Evolutionary conservation across 2,888 invertebrate species (phyloP).

Genomic region (Ormyrus rosae): DNA sequence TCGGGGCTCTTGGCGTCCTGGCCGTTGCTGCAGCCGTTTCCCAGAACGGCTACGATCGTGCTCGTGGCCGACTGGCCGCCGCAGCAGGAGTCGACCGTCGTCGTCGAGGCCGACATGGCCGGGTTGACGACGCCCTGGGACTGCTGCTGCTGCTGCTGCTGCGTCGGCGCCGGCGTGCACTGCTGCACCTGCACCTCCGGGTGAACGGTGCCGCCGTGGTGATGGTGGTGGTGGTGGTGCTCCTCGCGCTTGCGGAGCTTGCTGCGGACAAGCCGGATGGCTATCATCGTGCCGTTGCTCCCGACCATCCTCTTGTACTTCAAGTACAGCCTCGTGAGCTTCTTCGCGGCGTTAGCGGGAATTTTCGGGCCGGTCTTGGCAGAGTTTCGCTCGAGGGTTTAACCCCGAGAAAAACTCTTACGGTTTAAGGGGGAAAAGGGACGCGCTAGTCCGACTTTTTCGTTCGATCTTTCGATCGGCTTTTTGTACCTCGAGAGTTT

Average conservation of each 20-base stretch:
- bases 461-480: too few species aligned
- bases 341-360: conserved; percentile 61
- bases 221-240: conserved; percentile 78
- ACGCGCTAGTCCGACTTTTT: not conserved
- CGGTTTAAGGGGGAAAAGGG: not conserved
- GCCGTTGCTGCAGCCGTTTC: conserved; percentile 28
- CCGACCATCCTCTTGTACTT: conserved; percentile 86
- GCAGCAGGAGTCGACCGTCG: conserved; percentile 49
- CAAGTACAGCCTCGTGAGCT: conserved; percentile 70
- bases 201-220: conserved; percentile 79
- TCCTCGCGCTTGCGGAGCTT: conserved; percentile 92
- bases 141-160: conserved; percentile 46
- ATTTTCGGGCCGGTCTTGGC: conserved; percentile 46
- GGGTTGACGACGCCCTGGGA: conserved; percentile 54
- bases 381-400: conserved; percentile 26
- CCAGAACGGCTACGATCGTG: conserved; percentile 53
- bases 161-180: conserved; percentile 33
- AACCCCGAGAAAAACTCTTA: conserved; percentile 39
- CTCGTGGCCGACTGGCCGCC: conserved; percentile 56
- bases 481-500: too few species aligned
- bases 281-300: conserved; percentile 90
- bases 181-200: conserved; percentile 75
- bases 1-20: conserved; percentile 20
- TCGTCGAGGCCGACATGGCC: conserved; percentile 43
- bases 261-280: conserved; percentile 93